Percentiles rank a stretch among this genome's conserved stretches.
Evolutionary conservation across 2,888 invertebrate species (phyloP).

Genomic region (Andricus curvator): DNA sequence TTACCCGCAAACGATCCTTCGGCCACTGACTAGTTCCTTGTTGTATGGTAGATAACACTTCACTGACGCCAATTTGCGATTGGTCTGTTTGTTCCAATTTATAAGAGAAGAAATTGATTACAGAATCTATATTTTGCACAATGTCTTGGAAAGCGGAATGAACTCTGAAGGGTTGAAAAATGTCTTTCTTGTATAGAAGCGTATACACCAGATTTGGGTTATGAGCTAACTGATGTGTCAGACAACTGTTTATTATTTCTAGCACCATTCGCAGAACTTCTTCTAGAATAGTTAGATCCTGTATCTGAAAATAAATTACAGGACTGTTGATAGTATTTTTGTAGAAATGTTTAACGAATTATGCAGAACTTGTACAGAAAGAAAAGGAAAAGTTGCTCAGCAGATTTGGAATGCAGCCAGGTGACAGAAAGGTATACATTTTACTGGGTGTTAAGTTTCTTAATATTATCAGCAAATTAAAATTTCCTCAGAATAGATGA

Average conservation of each 20-base stretch:
- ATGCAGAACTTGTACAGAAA: background rate
- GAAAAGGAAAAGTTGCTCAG: too few relatives aligned
- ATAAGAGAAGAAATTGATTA: constrained; percentile 86
- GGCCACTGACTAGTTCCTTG: constrained; percentile 97
- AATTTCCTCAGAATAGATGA: background rate
- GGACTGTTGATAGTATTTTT: background rate
- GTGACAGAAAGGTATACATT: too few relatives aligned
- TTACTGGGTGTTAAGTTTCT: too few relatives aligned
- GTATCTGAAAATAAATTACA: constrained; percentile 81
- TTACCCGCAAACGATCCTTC: constrained; percentile 94
- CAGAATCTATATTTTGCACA: constrained; percentile 96
- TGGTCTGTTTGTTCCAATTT: constrained; percentile 82
- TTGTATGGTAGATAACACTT: constrained; percentile 93
- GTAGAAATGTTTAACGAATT: background rate
- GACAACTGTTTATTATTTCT: constrained; percentile 97
- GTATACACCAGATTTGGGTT: constrained; percentile 97
- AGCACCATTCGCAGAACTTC: constrained; percentile 97
- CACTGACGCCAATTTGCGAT: constrained; percentile 87
- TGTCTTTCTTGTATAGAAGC: constrained; percentile 93
- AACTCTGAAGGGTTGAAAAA: constrained; percentile 92
- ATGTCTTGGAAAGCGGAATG: constrained; percentile 96
- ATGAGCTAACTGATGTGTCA: constrained; percentile 91
- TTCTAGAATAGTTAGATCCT: constrained; percentile 94
- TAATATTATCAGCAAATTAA: too few relatives aligned
- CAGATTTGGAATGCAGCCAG: too few relatives aligned